Evolutionary conservation across 2,113 vertebrate genomes (phyloP).

Genomic region (Phyllostomus hastatus): DNA sequence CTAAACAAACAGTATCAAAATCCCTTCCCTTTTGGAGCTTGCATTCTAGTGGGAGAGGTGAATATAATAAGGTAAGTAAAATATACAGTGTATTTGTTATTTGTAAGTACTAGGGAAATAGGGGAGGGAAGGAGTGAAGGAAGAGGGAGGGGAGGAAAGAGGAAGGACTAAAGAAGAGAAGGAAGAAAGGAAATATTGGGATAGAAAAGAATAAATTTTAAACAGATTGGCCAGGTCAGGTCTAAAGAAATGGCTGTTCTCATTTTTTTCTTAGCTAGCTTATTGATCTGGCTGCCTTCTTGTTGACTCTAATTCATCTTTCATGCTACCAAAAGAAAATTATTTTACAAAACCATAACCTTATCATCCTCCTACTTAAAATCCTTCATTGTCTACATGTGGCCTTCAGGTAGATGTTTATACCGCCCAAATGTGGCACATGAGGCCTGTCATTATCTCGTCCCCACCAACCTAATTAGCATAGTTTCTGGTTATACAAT

Average conservation of each 20-base stretch:
- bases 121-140: not conserved
- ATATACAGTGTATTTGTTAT: not conserved
- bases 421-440: not conserved
- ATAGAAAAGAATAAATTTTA: not conserved
- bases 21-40: not conserved
- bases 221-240: not conserved
- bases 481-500: not conserved
- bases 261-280: not conserved
- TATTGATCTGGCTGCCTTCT: not conserved
- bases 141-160: not conserved
- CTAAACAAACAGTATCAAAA: not conserved
- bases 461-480: not conserved
- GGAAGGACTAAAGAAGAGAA: not conserved
- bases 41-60: not conserved
- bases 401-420: not conserved
- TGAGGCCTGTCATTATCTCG: not conserved
- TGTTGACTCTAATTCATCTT: not conserved
- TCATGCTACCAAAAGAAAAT: not conserved
- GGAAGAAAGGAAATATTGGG: not conserved
- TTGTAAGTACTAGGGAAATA: not conserved
- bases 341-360: not conserved
- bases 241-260: not conserved
- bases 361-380: not conserved
- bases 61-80: not conserved
- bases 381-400: not conserved